These are phyloP conservation scores for Rhopalosiphum padi DNA, from an alignment of 1,140 invertebrate genomes.

Conservation along the genomic window DNA sequence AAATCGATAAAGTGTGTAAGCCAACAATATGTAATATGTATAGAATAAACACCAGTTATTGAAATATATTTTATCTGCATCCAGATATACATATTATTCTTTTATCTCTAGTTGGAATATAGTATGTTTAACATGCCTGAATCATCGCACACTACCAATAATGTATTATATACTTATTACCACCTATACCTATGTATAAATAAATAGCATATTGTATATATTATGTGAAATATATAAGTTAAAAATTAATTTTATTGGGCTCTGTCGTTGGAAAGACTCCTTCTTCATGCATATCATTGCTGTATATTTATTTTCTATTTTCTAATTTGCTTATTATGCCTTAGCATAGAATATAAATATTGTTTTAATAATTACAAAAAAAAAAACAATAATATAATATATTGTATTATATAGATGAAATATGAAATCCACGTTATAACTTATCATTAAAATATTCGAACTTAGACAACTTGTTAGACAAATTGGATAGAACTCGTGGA, in stretches of 20 bases:
- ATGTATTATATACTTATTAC: not conserved
- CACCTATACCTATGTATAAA: not conserved
- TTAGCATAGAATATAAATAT: too few species aligned
- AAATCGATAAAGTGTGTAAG: not conserved
- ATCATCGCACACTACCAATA: not conserved
- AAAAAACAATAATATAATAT: not conserved
- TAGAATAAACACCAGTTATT: not conserved
- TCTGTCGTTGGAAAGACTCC: too few species aligned
- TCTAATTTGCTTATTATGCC: too few species aligned
- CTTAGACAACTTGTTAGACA: not conserved
- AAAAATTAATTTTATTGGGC: too few species aligned
- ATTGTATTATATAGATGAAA: too few species aligned
- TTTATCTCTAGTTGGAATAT: not conserved
- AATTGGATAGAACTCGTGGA: not conserved
- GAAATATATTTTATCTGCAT: not conserved
- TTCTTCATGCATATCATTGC: too few species aligned
- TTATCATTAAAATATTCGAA: too few species aligned
- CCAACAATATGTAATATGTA: not conserved
- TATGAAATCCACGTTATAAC: too few species aligned
- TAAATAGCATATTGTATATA: not conserved
- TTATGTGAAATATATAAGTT: not conserved
- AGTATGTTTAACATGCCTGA: not conserved
- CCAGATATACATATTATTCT: not conserved
- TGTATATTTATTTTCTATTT: too few species aligned
- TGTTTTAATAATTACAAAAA: too few species aligned